These are phyloP conservation scores for Tauraco hartlaubi DNA, from an alignment of 2,797 vertebrate species.

Conservation along the genomic window DNA sequence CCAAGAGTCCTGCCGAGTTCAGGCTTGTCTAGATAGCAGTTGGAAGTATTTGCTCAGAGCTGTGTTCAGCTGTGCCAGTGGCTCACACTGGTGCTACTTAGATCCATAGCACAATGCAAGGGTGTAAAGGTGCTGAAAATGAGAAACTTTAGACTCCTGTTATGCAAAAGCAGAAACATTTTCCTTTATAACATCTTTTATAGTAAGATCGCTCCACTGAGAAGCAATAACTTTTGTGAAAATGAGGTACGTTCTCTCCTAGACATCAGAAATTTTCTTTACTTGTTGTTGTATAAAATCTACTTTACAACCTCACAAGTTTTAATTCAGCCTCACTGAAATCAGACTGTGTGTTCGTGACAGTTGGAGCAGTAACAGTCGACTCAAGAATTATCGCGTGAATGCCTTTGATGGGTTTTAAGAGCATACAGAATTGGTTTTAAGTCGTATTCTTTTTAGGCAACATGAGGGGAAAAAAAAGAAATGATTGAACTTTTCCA, in stretches of 20 bases:
- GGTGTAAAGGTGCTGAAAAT: neutral
- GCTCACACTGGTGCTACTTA: neutral
- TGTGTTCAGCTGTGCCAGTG: neutral
- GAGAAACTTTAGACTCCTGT: neutral
- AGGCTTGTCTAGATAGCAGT: slow-evolving; percentile 3
- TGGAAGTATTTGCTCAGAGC: slow-evolving; percentile 1
- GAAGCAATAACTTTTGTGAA: neutral
- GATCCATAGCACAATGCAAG: neutral
- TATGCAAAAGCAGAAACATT: neutral
- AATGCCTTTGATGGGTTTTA: neutral
- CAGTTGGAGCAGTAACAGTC: neutral
- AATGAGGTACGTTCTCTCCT: neutral
- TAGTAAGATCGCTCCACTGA: neutral
- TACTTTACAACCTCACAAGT: neutral
- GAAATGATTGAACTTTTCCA: neutral
- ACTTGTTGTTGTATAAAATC: neutral
- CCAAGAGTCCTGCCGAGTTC: neutral
- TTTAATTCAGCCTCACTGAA: neutral
- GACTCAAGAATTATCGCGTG: neutral
- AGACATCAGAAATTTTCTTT: neutral
- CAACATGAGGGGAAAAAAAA: neutral
- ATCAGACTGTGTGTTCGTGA: neutral
- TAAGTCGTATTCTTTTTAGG: neutral
- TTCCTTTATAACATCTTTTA: neutral
- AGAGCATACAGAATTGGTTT: neutral